These are phyloP conservation scores for Drosophila subobscura DNA, from an alignment of 1,140 invertebrate genomes.

Conservation along the genomic window DNA sequence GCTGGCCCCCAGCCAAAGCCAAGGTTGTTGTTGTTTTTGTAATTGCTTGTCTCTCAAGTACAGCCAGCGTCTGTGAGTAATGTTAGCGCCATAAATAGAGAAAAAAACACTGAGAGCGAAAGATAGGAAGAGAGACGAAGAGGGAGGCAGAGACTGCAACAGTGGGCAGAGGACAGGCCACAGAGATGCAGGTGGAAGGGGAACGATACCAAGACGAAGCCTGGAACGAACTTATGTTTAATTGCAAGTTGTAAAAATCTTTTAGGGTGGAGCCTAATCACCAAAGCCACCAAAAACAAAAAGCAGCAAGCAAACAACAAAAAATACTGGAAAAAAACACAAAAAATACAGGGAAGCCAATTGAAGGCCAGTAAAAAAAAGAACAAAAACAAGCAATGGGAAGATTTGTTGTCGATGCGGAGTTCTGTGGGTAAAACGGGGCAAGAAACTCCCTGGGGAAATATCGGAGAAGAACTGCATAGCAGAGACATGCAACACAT, in stretches of 20 bases:
- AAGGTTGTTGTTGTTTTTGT: slow-evolving; percentile 55
- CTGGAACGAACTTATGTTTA: slow-evolving; percentile 38
- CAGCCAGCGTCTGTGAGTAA: slow-evolving; percentile 45
- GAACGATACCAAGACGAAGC: not conserved
- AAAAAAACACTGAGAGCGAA: slow-evolving; percentile 14
- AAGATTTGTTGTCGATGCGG: not conserved
- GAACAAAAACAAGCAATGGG: not conserved
- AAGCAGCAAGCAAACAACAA: not conserved
- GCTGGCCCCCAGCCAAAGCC: slow-evolving; percentile 32
- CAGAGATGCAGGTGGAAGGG: too few relatives aligned
- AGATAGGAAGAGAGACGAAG: not conserved
- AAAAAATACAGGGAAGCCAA: slow-evolving; percentile 22
- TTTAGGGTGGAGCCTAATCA: slow-evolving; percentile 51
- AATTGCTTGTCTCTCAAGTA: slow-evolving; percentile 57
- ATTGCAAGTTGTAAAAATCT: slow-evolving; percentile 61
- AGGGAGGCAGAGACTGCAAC: not conserved
- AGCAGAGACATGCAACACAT: too few relatives aligned
- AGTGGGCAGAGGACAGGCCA: not conserved
- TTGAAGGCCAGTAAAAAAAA: slow-evolving; percentile 22
- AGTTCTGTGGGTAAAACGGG: too few relatives aligned
- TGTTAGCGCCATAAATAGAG: slow-evolving; percentile 62
- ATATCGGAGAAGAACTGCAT: too few relatives aligned
- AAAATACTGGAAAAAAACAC: not conserved
- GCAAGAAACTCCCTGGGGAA: too few relatives aligned
- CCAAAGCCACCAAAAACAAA: slow-evolving; percentile 22